phyloP scores from a whole-genome alignment of 1,140 invertebrate genomes.

The Ylistrum balloti region DNA sequence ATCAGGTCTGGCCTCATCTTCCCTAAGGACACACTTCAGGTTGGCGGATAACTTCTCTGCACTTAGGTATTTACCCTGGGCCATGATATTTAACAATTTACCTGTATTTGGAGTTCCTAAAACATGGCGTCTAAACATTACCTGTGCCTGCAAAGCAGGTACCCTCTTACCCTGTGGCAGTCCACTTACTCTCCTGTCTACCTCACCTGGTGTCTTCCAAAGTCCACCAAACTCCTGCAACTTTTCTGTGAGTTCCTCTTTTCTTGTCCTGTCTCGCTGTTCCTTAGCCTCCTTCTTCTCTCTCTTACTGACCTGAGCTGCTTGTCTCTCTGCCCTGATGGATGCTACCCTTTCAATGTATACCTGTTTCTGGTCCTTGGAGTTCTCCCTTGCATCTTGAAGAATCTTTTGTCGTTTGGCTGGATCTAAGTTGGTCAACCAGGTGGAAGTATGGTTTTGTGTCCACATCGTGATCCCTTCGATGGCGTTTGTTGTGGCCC shows the following conservation, averaged over 20 bases:
- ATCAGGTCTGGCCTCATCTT: background rate
- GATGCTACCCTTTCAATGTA: constrained; percentile 46
- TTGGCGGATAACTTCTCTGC: constrained; percentile 30
- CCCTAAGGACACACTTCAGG: background rate
- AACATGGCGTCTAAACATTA: constrained; percentile 28
- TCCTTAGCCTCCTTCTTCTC: constrained; percentile 46
- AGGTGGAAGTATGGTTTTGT: constrained; percentile 36
- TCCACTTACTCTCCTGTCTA: background rate
- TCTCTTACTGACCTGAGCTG: constrained; percentile 44
- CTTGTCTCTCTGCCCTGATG: constrained; percentile 12
- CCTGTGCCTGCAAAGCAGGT: background rate
- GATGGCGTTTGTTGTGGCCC: constrained; percentile 41
- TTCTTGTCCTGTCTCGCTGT: background rate
- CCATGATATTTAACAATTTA: constrained; percentile 45
- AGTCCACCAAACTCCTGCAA: constrained; percentile 44
- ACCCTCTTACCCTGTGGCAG: background rate
- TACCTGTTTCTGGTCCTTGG: constrained; percentile 41
- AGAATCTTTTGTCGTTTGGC: constrained; percentile 27
- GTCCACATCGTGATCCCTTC: constrained; percentile 46
- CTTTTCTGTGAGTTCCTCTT: constrained; percentile 40
- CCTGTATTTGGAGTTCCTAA: constrained; percentile 35
- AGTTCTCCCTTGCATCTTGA: constrained; percentile 7
- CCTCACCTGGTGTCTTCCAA: constrained; percentile 31
- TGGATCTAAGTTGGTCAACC: constrained; percentile 30
- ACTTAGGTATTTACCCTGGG: constrained; percentile 40